Evolutionary conservation across 1,140 invertebrate genomes (phyloP).

Genomic region (Linepithema humile): DNA sequence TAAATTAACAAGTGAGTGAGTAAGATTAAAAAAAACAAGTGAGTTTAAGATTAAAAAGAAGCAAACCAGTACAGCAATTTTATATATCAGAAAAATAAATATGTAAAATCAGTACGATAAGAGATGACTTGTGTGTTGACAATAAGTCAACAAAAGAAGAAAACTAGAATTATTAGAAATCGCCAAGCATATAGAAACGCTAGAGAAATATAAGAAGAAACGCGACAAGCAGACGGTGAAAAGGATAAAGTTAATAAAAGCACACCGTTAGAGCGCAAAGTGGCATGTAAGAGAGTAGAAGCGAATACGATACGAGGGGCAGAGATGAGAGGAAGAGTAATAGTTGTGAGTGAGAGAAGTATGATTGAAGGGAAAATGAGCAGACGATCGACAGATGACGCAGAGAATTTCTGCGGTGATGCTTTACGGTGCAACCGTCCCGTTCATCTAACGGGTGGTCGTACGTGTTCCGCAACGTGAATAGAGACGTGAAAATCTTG

Average conservation of each 20-base stretch:
- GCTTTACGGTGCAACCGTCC: slow-evolving; percentile 57
- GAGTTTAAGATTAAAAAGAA: neutral
- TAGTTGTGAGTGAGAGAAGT: neutral
- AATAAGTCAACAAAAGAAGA: neutral
- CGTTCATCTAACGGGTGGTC: slow-evolving; percentile 72
- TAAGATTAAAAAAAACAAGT: neutral
- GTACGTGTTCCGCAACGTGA: neutral
- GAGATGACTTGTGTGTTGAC: too few relatives aligned
- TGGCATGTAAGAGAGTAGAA: neutral
- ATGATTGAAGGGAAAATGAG: slow-evolving; percentile 39
- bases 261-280: slow-evolving; percentile 3
- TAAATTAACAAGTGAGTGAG: too few relatives aligned
- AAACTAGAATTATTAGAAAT: neutral
- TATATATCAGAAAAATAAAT: slow-evolving; percentile 4
- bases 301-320: neutral
- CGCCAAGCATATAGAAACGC: neutral
- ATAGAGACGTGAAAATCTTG: neutral
- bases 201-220: too few relatives aligned
- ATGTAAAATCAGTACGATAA: neutral
- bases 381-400: slow-evolving; percentile 67
- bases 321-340: slow-evolving; percentile 2
- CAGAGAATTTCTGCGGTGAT: slow-evolving; percentile 41
- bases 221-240: neutral
- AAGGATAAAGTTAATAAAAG: slow-evolving; percentile 22
- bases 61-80: neutral